Evolutionary conservation across 1,140 invertebrate genomes (phyloP), one percentile per base, ranked within the genome.

Genomic region (Drosophila pseudoobscura): DNA sequence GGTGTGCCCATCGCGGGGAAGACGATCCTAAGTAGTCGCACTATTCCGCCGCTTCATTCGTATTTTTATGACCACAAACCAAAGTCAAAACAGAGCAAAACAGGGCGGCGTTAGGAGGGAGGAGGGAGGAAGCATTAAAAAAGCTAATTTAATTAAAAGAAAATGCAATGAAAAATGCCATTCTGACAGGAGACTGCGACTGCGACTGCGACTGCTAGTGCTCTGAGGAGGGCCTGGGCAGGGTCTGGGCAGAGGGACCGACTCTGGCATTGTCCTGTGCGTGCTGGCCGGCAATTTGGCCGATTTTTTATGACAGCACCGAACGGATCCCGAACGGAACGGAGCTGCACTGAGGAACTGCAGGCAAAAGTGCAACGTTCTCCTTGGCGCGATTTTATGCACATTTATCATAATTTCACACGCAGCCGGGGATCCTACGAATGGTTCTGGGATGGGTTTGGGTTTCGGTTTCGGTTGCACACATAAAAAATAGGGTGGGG

Each of bases 321-420:
- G 71, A 83, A 39, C 35, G 35, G 11, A 39, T 39, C 11, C 35
- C 49, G 62, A 64, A 57, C 45, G 22, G 31, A 29, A 60, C 29
- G 47, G 65, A 68, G 55, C 65, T 69, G 65, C 62, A 71, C 71
- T 72, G 69, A 75, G 45, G 68, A 75, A 66, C 52, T 75, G 64
- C 63, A 73, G 78, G 61, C 60, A 54, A 58, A 80, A 78, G 56
- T 66, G 77, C 63, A 77, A 58, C 63, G 44, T 75, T 85, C 57
- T 73, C 57, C 71, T 76, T 65, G 76, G 68, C 83, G 82, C 83
- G 82, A 87, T 87, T 87, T 87, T 87, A 88, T 88, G 83, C 83
- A 88, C 83, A 87, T 87, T 87, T 87, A 87, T 87, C 83, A 87
- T 87, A 87, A 87, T 87, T 87, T 87, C 83, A 87, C 83, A 87